Evolutionary conservation across 2,888 invertebrate genomes (phyloP).

Genomic region (Papilio gigon): DNA sequence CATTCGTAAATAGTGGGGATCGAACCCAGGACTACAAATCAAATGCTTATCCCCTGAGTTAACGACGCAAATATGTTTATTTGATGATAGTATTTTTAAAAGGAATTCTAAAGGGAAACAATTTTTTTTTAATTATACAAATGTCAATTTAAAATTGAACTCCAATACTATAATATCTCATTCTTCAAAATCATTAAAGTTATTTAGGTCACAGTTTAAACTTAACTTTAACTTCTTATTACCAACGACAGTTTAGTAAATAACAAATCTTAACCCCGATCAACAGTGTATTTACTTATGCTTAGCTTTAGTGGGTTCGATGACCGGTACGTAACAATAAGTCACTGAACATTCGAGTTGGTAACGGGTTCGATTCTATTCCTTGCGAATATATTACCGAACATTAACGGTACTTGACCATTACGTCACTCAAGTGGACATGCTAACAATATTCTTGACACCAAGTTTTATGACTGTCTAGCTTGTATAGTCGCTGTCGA

Average conservation of each 20-base stretch:
- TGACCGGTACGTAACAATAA: slow-evolving; percentile 37
- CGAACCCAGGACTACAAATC: no score
- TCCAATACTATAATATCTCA: no score
- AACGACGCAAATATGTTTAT: no score
- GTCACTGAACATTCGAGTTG: slow-evolving; percentile 22
- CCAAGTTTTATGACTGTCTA: slow-evolving; percentile 4
- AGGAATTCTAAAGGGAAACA: no score
- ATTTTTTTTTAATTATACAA: no score
- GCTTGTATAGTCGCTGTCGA: neutral
- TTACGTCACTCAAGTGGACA: slow-evolving; percentile 34
- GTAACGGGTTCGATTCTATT: slow-evolving; percentile 41
- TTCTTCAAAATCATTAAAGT: no score
- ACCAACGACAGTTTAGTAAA: neutral
- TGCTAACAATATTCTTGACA: slow-evolving; percentile 26
- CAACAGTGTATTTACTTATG: neutral
- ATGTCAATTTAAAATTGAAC: no score
- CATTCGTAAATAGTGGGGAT: no score
- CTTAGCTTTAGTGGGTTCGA: slow-evolving; percentile 11
- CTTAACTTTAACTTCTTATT: neutral
- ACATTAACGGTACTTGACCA: slow-evolving; percentile 35
- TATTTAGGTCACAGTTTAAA: neutral
- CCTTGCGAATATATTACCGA: slow-evolving; percentile 35
- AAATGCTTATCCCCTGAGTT: no score
- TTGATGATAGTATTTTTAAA: no score
- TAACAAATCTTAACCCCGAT: slow-evolving; percentile 2